Conservation (phyloP, 1,140 invertebrate genomes). For the Drosophila watanabei region DNA sequence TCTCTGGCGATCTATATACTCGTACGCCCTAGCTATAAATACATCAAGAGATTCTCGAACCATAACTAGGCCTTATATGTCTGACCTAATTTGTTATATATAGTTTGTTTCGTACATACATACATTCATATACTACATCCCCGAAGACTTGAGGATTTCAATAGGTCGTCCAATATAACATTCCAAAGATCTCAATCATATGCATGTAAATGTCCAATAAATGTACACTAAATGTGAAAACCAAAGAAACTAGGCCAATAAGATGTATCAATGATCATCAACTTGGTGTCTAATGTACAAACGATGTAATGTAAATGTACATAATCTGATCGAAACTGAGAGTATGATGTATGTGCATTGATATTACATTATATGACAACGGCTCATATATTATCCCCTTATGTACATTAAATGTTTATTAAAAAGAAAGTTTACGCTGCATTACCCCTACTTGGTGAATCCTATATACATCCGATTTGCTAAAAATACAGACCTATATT, state of each 20-base stretch:
- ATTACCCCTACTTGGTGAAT: neutral
- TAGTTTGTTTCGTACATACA: neutral
- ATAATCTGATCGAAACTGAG: neutral
- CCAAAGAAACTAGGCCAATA: neutral
- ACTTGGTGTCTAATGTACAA: slow-evolving; percentile 22
- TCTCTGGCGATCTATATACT: slow-evolving; percentile 17
- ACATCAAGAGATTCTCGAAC: slow-evolving; percentile 17
- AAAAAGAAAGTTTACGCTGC: neutral
- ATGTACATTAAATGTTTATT: neutral
- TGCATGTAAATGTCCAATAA: slow-evolving; percentile 45
- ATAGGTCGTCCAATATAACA: slow-evolving; percentile 4
- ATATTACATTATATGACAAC: neutral
- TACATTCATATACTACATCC: slow-evolving; percentile 9
- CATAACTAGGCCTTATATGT: slow-evolving; percentile 11
- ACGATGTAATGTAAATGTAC: slow-evolving; percentile 27
- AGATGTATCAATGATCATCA: slow-evolving; percentile 5
- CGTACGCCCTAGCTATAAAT: slow-evolving; percentile 25
- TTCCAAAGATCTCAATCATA: slow-evolving; percentile 21
- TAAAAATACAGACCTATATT: neutral
- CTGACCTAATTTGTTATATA: slow-evolving; percentile 11
- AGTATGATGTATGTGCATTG: slow-evolving; percentile 10
- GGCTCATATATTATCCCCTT: neutral
- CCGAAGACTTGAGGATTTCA: slow-evolving; percentile 1
- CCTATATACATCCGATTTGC: neutral
- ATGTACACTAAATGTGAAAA: slow-evolving; percentile 32